Conservation (phyloP, 2,888 invertebrate species). For the Pristionchus exspectatus region DNA sequence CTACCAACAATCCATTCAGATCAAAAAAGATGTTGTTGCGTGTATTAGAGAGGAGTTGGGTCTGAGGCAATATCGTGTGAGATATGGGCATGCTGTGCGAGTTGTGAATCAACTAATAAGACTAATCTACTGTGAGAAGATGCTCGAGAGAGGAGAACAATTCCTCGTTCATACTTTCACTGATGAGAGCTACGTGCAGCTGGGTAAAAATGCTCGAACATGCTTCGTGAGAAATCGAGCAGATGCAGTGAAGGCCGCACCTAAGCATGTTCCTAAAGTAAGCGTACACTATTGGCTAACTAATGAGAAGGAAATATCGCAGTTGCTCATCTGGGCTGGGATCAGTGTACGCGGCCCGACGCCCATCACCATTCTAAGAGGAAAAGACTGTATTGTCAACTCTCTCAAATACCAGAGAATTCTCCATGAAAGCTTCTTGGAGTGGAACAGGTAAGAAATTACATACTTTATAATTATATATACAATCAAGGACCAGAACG, state of each 20-base stretch:
- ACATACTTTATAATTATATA: neutral
- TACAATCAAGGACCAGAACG: too few species aligned
- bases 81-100: too few species aligned
- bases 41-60: too few species aligned
- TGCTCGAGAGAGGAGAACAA: neutral
- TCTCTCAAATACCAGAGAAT: neutral
- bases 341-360: too few species aligned
- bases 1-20: neutral
- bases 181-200: neutral
- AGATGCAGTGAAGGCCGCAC: neutral
- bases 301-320: too few species aligned
- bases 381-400: neutral
- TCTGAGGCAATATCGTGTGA: too few species aligned
- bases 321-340: too few species aligned
- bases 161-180: neutral
- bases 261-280: slow-evolving; percentile 6
- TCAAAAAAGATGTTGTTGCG: neutral
- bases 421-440: neutral
- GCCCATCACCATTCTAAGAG: neutral
- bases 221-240: neutral
- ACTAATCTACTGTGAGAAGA: neutral
- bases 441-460: neutral
- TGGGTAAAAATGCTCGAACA: neutral
- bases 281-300: neutral
- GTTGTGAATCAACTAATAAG: neutral